These are phyloP conservation scores for Tetramorium alpestre DNA, from an alignment of 1,140 invertebrate genomes.

Conservation along the genomic window DNA sequence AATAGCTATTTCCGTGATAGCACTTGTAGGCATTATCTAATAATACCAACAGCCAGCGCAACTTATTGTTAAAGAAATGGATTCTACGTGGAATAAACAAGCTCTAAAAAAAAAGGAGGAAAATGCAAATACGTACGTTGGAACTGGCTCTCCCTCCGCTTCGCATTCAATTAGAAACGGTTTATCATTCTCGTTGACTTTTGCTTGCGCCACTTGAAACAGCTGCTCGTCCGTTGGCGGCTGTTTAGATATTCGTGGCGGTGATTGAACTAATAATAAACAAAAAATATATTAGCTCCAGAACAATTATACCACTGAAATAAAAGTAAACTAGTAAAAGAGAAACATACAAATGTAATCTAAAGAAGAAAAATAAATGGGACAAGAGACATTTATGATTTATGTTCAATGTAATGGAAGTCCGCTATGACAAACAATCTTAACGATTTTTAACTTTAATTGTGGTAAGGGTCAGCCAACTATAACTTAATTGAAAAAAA, in stretches of 20 bases:
- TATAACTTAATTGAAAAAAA: neutral
- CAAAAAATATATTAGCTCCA: slow-evolving; percentile 31
- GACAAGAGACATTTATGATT: slow-evolving; percentile 13
- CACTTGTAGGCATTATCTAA: neutral
- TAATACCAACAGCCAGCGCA: neutral
- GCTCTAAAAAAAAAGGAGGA: slow-evolving; percentile 17
- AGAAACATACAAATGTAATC: slow-evolving; percentile 10
- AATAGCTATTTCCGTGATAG: slow-evolving; percentile 2
- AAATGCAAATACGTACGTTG: slow-evolving; percentile 87
- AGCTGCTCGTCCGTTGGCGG: slow-evolving; percentile 95
- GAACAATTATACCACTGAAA: neutral
- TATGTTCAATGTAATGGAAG: neutral
- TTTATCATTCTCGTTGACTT: slow-evolving; percentile 94
- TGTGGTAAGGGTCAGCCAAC: neutral
- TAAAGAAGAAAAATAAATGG: neutral
- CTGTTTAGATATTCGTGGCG: slow-evolving; percentile 95
- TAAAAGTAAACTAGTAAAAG: neutral
- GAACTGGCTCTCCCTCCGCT: slow-evolving; percentile 95
- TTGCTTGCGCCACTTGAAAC: slow-evolving; percentile 93
- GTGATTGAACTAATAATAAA: slow-evolving; percentile 90
- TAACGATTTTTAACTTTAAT: slow-evolving; percentile 9
- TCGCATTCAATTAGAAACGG: slow-evolving; percentile 98
- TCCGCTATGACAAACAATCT: neutral
- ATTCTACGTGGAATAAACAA: neutral
- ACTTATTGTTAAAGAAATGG: neutral